Evolutionary conservation across 2,888 invertebrate genomes (phyloP).

Genomic region (Dolichomitus sp.): DNA sequence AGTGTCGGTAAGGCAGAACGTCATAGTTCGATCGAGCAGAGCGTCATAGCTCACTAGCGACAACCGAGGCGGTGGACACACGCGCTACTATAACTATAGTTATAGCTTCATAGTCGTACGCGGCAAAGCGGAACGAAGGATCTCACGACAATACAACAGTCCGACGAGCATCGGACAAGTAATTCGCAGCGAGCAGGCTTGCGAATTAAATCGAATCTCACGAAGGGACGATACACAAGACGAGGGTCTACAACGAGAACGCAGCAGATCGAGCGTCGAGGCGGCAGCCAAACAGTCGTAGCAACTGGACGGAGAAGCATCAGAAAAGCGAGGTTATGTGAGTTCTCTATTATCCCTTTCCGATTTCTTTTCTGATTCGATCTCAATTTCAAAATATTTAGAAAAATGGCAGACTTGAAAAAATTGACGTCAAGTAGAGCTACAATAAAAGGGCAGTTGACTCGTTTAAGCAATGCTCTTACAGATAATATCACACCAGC

Average conservation of each 20-base stretch:
- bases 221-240: no score
- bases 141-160: no score
- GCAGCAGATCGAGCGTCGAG: constrained; percentile 2
- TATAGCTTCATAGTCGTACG: no score
- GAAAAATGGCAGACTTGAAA: constrained; percentile 38
- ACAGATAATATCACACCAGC: constrained; percentile 35
- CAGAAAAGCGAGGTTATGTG: constrained; percentile 49
- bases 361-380: constrained; percentile 44
- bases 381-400: constrained; percentile 6
- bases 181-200: no score
- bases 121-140: no score
- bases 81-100: no score
- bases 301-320: constrained; percentile 20
- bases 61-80: constrained; percentile 20
- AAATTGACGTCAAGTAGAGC: constrained; percentile 33
- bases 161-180: no score
- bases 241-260: no score
- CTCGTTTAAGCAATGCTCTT: constrained; percentile 40
- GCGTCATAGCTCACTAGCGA: constrained; percentile 51
- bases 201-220: no score
- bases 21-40: constrained; percentile 28
- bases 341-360: constrained; percentile 55
- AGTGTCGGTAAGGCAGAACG: constrained; percentile 12
- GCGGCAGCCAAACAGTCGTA: constrained; percentile 11
- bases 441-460: constrained; percentile 51